phyloP scores from a whole-genome alignment of 2,888 invertebrate species.

The Phragmatobia fuliginosa region DNA sequence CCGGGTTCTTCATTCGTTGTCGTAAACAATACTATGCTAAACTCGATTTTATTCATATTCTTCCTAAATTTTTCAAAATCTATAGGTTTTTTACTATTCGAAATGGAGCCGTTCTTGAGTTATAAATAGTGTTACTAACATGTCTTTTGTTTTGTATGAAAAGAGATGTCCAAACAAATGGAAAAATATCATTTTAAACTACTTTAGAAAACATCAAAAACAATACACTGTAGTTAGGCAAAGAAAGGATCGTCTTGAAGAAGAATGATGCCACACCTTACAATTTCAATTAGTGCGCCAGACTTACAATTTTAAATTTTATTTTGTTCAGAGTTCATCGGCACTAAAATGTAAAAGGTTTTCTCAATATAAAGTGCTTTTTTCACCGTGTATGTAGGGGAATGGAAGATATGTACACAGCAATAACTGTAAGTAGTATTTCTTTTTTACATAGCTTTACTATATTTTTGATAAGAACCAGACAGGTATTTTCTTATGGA shows the following conservation, averaged over 20 bases:
- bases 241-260: neutral
- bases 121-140: too few relatives aligned
- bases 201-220: neutral
- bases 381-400: neutral
- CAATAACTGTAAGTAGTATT: conserved; percentile 30
- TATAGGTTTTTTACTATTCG: too few relatives aligned
- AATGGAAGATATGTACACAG: conserved; percentile 25
- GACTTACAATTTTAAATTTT: neutral
- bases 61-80: too few relatives aligned
- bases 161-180: neutral
- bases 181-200: neutral
- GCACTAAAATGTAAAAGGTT: neutral
- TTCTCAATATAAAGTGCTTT: neutral
- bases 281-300: too few relatives aligned
- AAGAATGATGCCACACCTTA: neutral
- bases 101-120: too few relatives aligned
- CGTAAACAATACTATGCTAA: too few relatives aligned
- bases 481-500: conserved; percentile 14
- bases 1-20: too few relatives aligned
- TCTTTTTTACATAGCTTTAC: conserved; percentile 36
- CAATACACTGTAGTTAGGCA: neutral
- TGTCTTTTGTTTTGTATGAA: neutral
- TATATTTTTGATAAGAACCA: conserved; percentile 21
- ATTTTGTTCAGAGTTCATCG: neutral
- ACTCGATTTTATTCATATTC: too few relatives aligned